Evolutionary conservation across 1,140 invertebrate genomes (phyloP).

Genomic region (Cydia strobilella): DNA sequence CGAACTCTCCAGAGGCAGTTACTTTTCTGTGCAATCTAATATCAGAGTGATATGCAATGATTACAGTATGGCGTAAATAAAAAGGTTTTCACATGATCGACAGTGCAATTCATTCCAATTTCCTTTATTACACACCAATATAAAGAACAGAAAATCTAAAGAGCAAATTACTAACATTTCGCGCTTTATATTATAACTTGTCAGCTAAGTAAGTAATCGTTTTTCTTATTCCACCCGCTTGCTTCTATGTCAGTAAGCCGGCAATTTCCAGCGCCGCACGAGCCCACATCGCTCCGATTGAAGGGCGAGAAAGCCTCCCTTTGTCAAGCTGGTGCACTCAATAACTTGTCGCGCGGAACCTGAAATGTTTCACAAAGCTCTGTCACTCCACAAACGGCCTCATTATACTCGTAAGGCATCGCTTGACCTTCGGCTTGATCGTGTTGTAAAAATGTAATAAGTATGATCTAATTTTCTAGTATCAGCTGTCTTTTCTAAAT

Average conservation of each 20-base stretch:
- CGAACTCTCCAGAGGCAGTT: no score
- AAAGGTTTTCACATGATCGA: no score
- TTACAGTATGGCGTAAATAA: no score
- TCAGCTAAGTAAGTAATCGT: no score
- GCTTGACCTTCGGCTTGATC: background rate
- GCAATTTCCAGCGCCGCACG: background rate
- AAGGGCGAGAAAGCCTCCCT: slow-evolving; percentile 25
- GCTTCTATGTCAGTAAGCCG: background rate
- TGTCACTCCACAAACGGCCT: background rate
- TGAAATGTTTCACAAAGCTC: slow-evolving; percentile 15
- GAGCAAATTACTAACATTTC: no score
- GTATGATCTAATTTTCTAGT: background rate
- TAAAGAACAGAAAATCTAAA: no score
- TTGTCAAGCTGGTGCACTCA: slow-evolving; percentile 11
- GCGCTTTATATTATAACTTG: no score
- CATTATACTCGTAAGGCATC: background rate
- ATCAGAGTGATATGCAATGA: no score
- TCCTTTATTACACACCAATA: no score
- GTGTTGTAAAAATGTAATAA: background rate
- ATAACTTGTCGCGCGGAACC: background rate
- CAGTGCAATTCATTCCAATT: no score
- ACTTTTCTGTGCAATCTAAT: no score
- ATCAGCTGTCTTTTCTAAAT: no score
- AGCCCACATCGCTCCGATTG: slow-evolving; percentile 1
- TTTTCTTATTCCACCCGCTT: background rate